Conservation (phyloP, 1,140 invertebrate species). For the Asobara japonica region DNA sequence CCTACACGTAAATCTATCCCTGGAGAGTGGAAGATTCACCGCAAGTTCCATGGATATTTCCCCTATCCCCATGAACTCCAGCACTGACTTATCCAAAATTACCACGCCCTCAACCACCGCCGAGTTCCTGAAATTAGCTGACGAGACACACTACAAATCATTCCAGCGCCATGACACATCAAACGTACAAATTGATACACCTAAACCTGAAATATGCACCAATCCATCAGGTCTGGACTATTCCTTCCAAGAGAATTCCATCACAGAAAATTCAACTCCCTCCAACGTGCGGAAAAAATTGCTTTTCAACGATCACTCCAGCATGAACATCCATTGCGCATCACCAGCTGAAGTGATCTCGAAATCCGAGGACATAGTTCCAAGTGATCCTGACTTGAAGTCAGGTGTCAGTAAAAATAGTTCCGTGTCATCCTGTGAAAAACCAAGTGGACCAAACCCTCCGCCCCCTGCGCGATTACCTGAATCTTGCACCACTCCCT, state of each 20-base stretch:
- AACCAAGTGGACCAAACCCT: too few relatives aligned
- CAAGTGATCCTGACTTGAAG: background rate
- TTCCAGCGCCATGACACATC: slow-evolving; percentile 9
- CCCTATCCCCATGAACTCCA: slow-evolving; percentile 32
- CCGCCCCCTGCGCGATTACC: too few relatives aligned
- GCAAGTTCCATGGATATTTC: slow-evolving; percentile 41
- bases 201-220: background rate
- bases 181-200: too few relatives aligned
- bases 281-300: background rate
- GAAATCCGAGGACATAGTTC: background rate
- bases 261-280: background rate
- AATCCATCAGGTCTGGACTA: background rate
- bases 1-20: background rate
- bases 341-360: background rate
- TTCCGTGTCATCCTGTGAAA: too few relatives aligned
- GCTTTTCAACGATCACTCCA: background rate
- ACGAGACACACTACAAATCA: slow-evolving; percentile 20
- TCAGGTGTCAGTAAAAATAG: background rate
- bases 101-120: slow-evolving; percentile 32
- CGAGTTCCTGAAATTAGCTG: slow-evolving; percentile 26
- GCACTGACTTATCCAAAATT: slow-evolving; percentile 20
- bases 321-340: background rate
- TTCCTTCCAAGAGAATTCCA: background rate
- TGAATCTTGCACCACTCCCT: too few relatives aligned
- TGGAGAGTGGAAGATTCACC: slow-evolving; percentile 44